Evolutionary conservation across 2,888 invertebrate species (phyloP), one percentile per base, ranked within the genome.

Genomic region (Nomada lathburiana): DNA sequence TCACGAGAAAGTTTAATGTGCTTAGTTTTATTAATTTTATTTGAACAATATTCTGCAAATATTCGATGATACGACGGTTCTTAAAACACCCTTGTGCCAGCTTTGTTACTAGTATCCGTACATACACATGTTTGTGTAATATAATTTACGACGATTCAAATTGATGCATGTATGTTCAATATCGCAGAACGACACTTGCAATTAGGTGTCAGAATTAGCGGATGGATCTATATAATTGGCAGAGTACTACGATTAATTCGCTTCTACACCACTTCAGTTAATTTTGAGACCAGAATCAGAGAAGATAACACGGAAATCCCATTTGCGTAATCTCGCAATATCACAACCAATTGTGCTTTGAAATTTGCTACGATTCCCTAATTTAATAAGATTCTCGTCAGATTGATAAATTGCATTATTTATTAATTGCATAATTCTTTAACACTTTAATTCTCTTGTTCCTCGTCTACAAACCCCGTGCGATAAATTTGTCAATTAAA

Each of bases 261-360:
- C 72, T 64, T 72, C 44, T 26, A 64, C 72, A 64, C 53, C 63
- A 44, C 64, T 53, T 20, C 64, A 72, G 53, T 64, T 64, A 55
- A 72, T 63, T 72, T 72, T 55, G 64, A 72, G 72, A 64, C 72
- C 64, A 18, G 72, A 26, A 53, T 64, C 72, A 55, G 42, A 53
- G 64, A 72, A 63, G 72, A 64, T 64, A 55, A 72, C 72, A 72
- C 53, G 64, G 44, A 42, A 63, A 63, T 64, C 64, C 72, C 72
- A 72, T 72, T 72, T 72, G 64, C 53, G 72, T 72, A 72, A 72
- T 72, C 72, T 72, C 64, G 53, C 26, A 13, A 72, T 63, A 53
- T 72, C n/a, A 26, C n/a, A 7, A 42, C 26, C 53, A 53, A 53
- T 16, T 53, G 9, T n/a, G 53, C 42, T 53, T 55, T 20, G 4